phyloP scores from a whole-genome alignment of 2,888 invertebrate genomes.

The Philereme vetulata region DNA sequence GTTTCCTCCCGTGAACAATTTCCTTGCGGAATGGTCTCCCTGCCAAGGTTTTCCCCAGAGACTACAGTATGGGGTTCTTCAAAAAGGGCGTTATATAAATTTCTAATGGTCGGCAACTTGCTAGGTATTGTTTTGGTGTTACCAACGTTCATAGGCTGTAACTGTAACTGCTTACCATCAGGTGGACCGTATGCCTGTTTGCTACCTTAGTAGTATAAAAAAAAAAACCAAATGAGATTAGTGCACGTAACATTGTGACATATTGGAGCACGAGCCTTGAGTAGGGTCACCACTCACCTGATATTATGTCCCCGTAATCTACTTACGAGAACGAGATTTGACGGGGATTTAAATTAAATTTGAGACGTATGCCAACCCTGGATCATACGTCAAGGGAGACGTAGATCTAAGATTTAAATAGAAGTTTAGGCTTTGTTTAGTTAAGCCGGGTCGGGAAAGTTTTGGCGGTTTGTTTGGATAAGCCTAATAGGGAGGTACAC shows the following conservation, averaged over 20 bases:
- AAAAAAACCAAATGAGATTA: not conserved
- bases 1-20: too few species aligned
- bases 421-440: conserved; percentile 22
- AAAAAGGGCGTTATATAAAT: too few species aligned
- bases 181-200: too few species aligned
- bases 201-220: too few species aligned
- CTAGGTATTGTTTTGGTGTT: too few species aligned
- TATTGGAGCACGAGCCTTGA: conserved; percentile 30
- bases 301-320: conserved; percentile 38
- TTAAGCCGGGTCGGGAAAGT: conserved; percentile 19
- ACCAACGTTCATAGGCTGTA: too few species aligned
- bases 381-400: conserved; percentile 24
- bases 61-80: too few species aligned
- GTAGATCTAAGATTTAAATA: conserved; percentile 25
- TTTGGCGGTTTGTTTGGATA: conserved; percentile 19
- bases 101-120: too few species aligned
- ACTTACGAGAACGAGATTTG: conserved; percentile 40
- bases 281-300: conserved; percentile 35
- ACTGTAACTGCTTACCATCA: not conserved
- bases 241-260: conserved; percentile 1
- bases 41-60: too few species aligned
- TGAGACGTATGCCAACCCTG: conserved; percentile 36
- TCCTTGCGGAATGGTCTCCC: too few species aligned
- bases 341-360: conserved; percentile 43
- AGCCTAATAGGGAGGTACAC: conserved; percentile 19